These are phyloP conservation scores for Spheniscus humboldti DNA, from an alignment of 2,797 vertebrate species.

Conservation along the genomic window DNA sequence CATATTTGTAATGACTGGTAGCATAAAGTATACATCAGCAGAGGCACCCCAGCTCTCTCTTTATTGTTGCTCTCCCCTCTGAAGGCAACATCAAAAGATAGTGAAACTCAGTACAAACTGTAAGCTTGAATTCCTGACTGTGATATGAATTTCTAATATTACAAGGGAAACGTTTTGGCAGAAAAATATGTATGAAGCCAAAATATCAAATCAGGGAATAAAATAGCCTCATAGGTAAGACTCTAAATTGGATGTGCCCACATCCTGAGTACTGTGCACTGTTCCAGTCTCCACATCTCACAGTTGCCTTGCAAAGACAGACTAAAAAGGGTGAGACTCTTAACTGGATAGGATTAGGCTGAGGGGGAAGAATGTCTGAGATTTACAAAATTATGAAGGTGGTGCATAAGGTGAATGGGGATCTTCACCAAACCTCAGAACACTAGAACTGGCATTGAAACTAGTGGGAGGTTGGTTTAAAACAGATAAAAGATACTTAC, in stretches of 20 bases:
- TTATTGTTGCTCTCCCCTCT: slow-evolving; percentile 27
- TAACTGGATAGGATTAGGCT: not conserved
- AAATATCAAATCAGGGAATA: not conserved
- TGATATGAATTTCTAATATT: slow-evolving; percentile 30
- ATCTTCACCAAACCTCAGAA: not conserved
- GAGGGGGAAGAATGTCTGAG: not conserved
- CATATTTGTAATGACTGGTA: slow-evolving; percentile 33
- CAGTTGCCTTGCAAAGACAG: not conserved
- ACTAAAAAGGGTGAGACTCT: not conserved
- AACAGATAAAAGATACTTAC: not conserved
- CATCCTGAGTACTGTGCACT: not conserved
- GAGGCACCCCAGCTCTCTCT: not conserved
- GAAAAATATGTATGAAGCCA: slow-evolving; percentile 1
- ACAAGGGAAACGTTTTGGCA: not conserved
- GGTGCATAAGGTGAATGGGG: not conserved
- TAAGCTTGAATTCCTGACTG: slow-evolving; percentile 14
- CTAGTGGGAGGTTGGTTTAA: not conserved
- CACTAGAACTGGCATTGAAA: not conserved
- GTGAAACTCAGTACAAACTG: slow-evolving; percentile 21
- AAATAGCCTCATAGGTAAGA: not conserved
- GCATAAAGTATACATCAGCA: not conserved
- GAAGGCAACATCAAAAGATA: slow-evolving; percentile 49
- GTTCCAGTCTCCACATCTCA: not conserved
- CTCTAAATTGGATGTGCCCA: not conserved
- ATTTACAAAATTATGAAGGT: not conserved